These are phyloP conservation scores for Pteropus alecto DNA, from an alignment of 2,113 vertebrate genomes.

Conservation along the genomic window DNA sequence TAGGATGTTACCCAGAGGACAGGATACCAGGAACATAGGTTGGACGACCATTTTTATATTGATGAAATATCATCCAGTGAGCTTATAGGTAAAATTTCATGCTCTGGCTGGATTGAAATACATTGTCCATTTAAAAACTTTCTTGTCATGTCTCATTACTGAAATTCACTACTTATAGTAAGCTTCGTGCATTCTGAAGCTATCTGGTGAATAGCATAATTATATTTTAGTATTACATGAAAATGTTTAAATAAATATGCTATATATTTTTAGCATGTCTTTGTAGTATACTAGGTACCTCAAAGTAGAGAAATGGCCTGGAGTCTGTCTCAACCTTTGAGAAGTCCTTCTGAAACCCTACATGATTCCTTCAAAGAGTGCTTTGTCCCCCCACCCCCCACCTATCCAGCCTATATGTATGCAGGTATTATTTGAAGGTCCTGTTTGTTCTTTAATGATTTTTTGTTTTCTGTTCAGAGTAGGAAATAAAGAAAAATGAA, in stretches of 20 bases:
- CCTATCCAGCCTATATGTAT: neutral
- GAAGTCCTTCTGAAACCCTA: neutral
- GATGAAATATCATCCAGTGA: neutral
- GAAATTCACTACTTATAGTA: neutral
- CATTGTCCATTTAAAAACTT: neutral
- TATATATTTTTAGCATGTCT: neutral
- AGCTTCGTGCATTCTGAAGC: neutral
- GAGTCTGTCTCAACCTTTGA: neutral
- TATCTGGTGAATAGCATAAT: neutral
- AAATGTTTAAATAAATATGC: neutral
- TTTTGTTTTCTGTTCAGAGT: constrained; percentile 13
- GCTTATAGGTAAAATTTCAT: neutral
- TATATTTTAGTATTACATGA: neutral
- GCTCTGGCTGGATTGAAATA: neutral
- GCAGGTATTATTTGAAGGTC: neutral
- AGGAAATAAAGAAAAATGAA: constrained; percentile 52
- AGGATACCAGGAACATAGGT: neutral
- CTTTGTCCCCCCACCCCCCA: neutral
- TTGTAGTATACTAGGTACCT: neutral
- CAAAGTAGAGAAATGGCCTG: neutral
- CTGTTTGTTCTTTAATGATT: neutral
- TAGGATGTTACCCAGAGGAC: neutral
- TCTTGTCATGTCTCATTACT: neutral
- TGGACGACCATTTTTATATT: neutral
- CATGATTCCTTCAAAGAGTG: neutral